Evolutionary conservation across 2,113 vertebrate species (phyloP).

Genomic region (Cheirogaleus medius): DNA sequence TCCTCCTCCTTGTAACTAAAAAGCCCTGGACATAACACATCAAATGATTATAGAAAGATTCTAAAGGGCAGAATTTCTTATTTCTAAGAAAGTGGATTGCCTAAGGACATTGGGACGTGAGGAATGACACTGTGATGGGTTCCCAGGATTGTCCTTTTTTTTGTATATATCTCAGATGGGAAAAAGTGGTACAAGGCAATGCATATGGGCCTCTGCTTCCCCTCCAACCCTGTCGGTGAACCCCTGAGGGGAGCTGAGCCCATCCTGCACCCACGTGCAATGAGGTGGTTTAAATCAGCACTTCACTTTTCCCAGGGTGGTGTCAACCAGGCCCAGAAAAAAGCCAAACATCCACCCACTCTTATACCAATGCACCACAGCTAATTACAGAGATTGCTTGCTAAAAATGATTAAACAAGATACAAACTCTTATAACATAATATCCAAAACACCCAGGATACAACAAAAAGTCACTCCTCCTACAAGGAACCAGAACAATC

Average conservation of each 20-base stretch:
- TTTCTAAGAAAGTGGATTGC: too few relatives aligned
- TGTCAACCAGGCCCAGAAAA: not conserved
- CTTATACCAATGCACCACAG: rapidly evolving
- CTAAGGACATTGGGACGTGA: not conserved
- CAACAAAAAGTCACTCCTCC: not conserved
- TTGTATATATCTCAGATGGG: too few relatives aligned
- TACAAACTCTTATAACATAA: not conserved
- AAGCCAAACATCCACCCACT: too few relatives aligned
- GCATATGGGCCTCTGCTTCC: not conserved
- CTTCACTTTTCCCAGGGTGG: rapidly evolving
- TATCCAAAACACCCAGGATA: not conserved
- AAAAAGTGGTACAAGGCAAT: not conserved
- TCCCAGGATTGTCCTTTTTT: not conserved
- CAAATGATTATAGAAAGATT: not conserved
- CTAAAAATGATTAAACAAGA: not conserved
- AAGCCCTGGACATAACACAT: not conserved
- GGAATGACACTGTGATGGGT: not conserved
- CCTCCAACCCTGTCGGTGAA: too few relatives aligned
- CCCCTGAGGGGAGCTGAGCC: too few relatives aligned
- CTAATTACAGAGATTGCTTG: not conserved
- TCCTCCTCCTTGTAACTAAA: not conserved
- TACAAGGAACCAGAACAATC: not conserved
- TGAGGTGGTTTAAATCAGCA: rapidly evolving
- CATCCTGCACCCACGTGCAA: rapidly evolving
- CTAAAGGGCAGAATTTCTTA: not conserved